Base-by-base conservation (phyloP, 2,888 invertebrate genomes). In the Parnassius glacialis region DNA sequence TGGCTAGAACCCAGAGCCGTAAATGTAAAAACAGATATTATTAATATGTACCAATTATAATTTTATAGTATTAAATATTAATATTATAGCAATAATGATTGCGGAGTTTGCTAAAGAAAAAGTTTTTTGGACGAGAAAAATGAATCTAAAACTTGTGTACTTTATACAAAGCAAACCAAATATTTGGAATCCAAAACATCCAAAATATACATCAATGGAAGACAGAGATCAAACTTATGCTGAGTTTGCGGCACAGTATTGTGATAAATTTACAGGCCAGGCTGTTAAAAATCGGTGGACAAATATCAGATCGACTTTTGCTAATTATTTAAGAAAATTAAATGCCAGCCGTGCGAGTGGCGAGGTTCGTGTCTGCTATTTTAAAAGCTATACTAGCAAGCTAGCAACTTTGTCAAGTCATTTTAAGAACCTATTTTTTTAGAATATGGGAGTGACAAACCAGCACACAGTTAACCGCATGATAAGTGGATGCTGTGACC, bases 281-380 rank as follows among this genome's bases (percentile, higher is more conserved):
- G 90, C 90, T 43, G 91, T 90, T 9, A 91, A 89, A 68, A 86
- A 89, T 42, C 76, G 91, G 2, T 91, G 91, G 91, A 90, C 90
- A 5, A 91, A 90, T 69, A 90, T 91, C 20, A 77, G 91, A 56
- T 88, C 87, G 10, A 90, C 90, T 1, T 90, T 84, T 73, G 79
- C 87, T 11, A 82, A 85, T 79, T 88, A 90, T 70, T 74, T 87
- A 58, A 83, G 90, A 65, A 91, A 89, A 78, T 65, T 84, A 25
- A 84, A 80, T 55, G 75, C 79, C 45, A 86, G 78, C 71, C 75
- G 75, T 25, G 60, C 65, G 3, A 78, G 77, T 59, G 79, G 76
- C 34, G 81, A 85, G 75, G 89, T 87, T 57, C 61, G 73, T 70
- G 25, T 25, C 25, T 25, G 13, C 3, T 47, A 45, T 45, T 12